Evolutionary conservation across 37 sponge, comb jelly and placozoan species (phyloP).

Genomic region (Beroe ovata): DNA sequence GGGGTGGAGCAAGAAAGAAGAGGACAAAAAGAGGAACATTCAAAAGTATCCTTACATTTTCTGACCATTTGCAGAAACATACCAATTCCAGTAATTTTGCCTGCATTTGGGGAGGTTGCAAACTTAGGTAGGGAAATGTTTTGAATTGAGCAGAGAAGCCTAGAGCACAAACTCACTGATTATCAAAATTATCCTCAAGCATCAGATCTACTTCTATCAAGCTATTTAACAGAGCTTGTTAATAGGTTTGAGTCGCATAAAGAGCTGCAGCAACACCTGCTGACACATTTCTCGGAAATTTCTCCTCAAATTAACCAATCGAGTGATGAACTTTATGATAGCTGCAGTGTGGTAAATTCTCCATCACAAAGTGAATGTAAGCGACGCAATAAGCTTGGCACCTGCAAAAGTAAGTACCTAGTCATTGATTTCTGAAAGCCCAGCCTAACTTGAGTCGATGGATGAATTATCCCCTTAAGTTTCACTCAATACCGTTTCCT

Average conservation of each 20-base stretch:
- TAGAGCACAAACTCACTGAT: not conserved
- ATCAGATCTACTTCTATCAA: too few relatives aligned
- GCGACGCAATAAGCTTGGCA: too few relatives aligned
- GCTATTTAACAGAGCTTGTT: not conserved
- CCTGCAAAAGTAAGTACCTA: too few relatives aligned
- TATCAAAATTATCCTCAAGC: not conserved
- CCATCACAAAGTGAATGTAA: too few relatives aligned
- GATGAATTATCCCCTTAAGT: too few relatives aligned
- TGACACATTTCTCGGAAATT: not conserved
- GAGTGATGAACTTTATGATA: too few relatives aligned
- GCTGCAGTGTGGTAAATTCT: too few relatives aligned
- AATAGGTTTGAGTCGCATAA: not conserved
- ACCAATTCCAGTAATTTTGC: not conserved
- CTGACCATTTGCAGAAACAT: not conserved
- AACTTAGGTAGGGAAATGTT: not conserved
- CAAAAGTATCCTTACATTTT: not conserved
- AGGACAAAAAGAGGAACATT: too few relatives aligned
- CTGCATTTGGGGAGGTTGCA: conserved; percentile 38
- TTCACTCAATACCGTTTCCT: too few relatives aligned
- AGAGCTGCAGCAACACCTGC: not conserved
- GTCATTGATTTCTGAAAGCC: too few relatives aligned
- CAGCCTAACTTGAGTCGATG: too few relatives aligned
- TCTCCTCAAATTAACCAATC: not conserved
- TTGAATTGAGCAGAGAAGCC: not conserved
- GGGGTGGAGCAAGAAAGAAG: too few relatives aligned